A percentile compares a stretch with the other conserved stretches of the same genome.
Conservation (phyloP, 2,113 vertebrate genomes). For the Calidris pugnax region DNA sequence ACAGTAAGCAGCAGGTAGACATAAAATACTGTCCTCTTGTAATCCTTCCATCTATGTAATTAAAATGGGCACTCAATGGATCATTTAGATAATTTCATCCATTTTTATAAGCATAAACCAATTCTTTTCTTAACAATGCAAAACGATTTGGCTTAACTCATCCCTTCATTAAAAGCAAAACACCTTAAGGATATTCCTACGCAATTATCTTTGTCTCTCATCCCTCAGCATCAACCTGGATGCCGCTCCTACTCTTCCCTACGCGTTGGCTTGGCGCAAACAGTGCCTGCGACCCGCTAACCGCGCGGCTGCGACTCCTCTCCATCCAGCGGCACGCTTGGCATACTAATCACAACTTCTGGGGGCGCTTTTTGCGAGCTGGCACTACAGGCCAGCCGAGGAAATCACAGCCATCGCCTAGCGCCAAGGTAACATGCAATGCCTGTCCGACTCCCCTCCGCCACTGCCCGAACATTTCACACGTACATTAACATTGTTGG, state of each 20-base stretch:
- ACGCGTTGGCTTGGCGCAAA: constrained; percentile 5
- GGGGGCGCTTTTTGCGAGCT: constrained; percentile 36
- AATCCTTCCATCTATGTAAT: constrained; percentile 99
- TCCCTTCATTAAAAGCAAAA: constrained; percentile 80
- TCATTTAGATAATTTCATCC: constrained; percentile 94
- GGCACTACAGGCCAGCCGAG: constrained; percentile 57
- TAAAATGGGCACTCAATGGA: constrained; percentile 99
- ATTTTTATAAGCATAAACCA: constrained; percentile 92
- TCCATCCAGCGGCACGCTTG: constrained; percentile 51
- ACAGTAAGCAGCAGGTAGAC: constrained; percentile 98
- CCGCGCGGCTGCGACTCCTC: constrained; percentile 61
- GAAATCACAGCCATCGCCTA: constrained; percentile 69
- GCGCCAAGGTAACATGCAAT: constrained; percentile 69
- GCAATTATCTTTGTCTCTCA: constrained; percentile 74
- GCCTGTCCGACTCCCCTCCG: constrained; percentile 53
- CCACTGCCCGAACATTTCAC: constrained; percentile 49
- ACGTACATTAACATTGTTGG: constrained; percentile 54
- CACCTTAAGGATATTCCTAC: constrained; percentile 77
- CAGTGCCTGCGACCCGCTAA: constrained; percentile 65
- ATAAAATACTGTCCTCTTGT: constrained; percentile 99
- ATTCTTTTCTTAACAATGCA: constrained; percentile 86
- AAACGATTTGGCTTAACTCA: constrained; percentile 83
- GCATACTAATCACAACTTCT: constrained; percentile 58
- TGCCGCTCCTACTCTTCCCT: constrained; percentile 63
- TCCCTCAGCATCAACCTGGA: constrained; percentile 71